Conservation (phyloP, 2,888 invertebrate species). For the Dicroscelio sp. region DNA sequence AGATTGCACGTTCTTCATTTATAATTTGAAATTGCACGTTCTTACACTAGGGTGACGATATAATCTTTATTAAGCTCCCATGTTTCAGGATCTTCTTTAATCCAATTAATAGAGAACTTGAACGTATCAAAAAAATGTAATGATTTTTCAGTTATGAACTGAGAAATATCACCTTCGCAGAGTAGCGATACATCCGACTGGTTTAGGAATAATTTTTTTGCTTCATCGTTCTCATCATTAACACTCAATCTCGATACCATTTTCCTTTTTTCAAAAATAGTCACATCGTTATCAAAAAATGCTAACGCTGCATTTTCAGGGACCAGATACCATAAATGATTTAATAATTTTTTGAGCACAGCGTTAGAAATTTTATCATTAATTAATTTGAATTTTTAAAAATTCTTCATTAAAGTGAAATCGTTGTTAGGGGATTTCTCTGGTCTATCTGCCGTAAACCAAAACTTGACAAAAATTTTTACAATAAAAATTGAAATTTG, state of each 20-base stretch:
- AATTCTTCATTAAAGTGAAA: background rate
- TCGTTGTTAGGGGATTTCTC: slow-evolving; percentile 15
- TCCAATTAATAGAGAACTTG: slow-evolving; percentile 11
- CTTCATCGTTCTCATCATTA: slow-evolving; percentile 4
- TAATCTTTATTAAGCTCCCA: background rate
- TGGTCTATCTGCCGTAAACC: background rate
- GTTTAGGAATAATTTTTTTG: background rate
- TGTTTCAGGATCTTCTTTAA: background rate
- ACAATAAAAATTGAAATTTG: slow-evolving; percentile 24
- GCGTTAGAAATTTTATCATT: slow-evolving; percentile 27
- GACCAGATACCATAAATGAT: slow-evolving; percentile 53
- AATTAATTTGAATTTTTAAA: background rate
- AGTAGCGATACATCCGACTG: background rate
- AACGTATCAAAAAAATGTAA: background rate
- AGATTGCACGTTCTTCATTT: no score
- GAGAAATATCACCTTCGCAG: background rate
- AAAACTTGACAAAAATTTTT: slow-evolving; percentile 18
- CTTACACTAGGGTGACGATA: no score
- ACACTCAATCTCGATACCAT: slow-evolving; percentile 30
- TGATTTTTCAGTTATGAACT: background rate
- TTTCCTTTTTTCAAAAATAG: slow-evolving; percentile 12
- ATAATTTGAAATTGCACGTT: no score
- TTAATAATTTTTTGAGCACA: slow-evolving; percentile 5
- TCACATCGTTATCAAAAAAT: slow-evolving; percentile 48
- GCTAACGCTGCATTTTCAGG: slow-evolving; percentile 31